Conservation (phyloP, 2,888 invertebrate species). For the Xestia sexstrigata region DNA sequence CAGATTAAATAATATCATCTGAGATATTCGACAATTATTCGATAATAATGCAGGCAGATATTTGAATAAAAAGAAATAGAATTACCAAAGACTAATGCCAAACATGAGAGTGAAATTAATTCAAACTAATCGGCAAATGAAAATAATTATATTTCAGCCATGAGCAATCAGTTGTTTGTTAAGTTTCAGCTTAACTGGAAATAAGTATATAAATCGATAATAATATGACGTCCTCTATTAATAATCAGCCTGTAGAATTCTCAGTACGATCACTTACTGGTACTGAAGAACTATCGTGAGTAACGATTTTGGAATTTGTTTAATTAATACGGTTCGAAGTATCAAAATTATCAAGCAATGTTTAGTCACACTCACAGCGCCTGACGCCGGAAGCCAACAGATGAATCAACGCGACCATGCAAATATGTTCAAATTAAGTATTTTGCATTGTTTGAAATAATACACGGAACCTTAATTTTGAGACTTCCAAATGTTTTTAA, state of each 20-base stretch:
- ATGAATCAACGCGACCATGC: constrained; percentile 72
- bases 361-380: constrained; percentile 71
- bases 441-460: constrained; percentile 25
- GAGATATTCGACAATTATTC: not conserved
- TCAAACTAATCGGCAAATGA: not conserved
- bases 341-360: constrained; percentile 70
- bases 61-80: not conserved
- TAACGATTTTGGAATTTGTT: constrained; percentile 66
- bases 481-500: not conserved
- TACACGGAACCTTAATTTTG: constrained; percentile 1
- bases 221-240: constrained; percentile 7
- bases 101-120: not conserved
- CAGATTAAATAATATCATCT: constrained; percentile 4
- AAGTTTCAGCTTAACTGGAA: not conserved
- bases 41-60: not conserved
- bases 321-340: constrained; percentile 67
- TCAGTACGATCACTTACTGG: constrained; percentile 46
- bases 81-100: not conserved
- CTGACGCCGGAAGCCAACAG: constrained; percentile 70
- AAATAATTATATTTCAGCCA: constrained; percentile 2
- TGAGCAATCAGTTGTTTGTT: not conserved
- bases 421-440: constrained; percentile 38
- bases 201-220: constrained; percentile 20
- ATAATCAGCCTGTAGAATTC: constrained; percentile 27
- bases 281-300: constrained; percentile 57